Base-by-base conservation (phyloP, 2,113 vertebrate species). In the Pelusios castaneus region DNA sequence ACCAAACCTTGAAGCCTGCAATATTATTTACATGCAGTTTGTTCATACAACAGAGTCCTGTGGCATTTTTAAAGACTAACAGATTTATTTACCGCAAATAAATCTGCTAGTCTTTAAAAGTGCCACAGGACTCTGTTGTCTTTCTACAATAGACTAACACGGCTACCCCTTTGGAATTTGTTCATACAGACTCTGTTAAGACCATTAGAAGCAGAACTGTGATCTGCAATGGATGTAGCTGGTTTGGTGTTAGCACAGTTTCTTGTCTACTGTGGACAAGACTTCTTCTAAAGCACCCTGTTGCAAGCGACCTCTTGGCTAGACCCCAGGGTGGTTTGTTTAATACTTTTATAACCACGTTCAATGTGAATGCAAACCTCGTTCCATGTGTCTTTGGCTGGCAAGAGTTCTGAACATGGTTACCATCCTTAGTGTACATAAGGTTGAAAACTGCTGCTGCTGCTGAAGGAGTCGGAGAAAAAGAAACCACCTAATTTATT, bases 391-490 rank as follows among this genome's bases (percentile, higher is more conserved):
- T 86, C 34, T 89, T 90, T 91, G 38, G n/a, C 70, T 92, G 56
- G 85, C 91, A 84, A 91, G 86, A 87, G 27, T 90, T 96, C 92
- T 63, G 79, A 92, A 82, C 54, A 80, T 84, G 94, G 87, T 92
- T 96, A 89, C 49, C 45, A 31, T 91, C 94, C 91, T 91, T 52
- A 14, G 84, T 89, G 87, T n/a, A 52, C 83, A 91, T 83, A 91
- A 79, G 73, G 93, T 85, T 86, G 89, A 94, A 96, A 93, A 88
- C 3, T 95, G 86, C 92, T 92, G 93, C 41, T 82, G 88, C 80
- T 95, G 63, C n/a, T 92, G 34, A 54, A 89, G 49, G 49, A 82
- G 10, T 89, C 56, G 54, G 67, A 93, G 89, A 94, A 94, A 92
- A 85, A 21, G 84, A 90, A 91, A 77, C 77, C 82, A 76, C 84